Percentiles rank a stretch among this genome's conserved stretches.
Evolutionary conservation across 2,113 vertebrate species (phyloP).

Genomic region (Mesocricetus auratus): DNA sequence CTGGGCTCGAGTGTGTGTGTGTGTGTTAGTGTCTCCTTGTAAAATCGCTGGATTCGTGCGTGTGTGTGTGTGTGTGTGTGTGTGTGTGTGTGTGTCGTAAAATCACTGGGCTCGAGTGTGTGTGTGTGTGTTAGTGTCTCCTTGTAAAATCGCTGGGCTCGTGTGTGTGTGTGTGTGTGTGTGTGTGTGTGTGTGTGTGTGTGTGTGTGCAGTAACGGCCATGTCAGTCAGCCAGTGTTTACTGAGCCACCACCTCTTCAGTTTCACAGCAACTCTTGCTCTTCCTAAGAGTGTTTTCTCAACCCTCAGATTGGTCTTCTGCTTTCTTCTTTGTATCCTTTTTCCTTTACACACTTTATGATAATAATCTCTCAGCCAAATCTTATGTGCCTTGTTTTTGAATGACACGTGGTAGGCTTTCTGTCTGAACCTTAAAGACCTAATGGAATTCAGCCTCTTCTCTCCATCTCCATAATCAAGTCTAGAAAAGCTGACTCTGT

Average conservation of each 20-base stretch:
- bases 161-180: background rate
- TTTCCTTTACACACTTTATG: background rate
- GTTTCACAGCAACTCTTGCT: conserved; percentile 6
- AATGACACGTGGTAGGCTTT: background rate
- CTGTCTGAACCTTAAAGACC: background rate
- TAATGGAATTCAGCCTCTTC: conserved; percentile 10
- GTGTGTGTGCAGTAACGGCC: background rate
- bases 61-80: background rate
- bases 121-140: background rate
- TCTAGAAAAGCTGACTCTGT: background rate
- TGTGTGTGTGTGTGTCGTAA: background rate
- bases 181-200: too few relatives aligned
- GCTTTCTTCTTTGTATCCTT: conserved; percentile 46
- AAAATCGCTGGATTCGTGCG: too few relatives aligned
- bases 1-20: background rate
- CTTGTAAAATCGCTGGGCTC: too few relatives aligned
- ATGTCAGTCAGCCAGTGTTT: conserved; percentile 13
- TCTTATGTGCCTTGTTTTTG: conserved; percentile 9
- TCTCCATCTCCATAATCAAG: conserved; percentile 27
- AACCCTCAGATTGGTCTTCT: conserved; percentile 45
- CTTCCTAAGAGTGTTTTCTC: background rate
- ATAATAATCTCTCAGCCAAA: background rate
- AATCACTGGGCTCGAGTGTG: conserved; percentile 21
- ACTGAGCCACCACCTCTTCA: background rate
- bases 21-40: too few relatives aligned